Percentiles rank a stretch among this genome's conserved stretches.
These are phyloP conservation scores for Pediacus dermestoides DNA, from an alignment of 2,888 invertebrate species.

Conservation along the genomic window DNA sequence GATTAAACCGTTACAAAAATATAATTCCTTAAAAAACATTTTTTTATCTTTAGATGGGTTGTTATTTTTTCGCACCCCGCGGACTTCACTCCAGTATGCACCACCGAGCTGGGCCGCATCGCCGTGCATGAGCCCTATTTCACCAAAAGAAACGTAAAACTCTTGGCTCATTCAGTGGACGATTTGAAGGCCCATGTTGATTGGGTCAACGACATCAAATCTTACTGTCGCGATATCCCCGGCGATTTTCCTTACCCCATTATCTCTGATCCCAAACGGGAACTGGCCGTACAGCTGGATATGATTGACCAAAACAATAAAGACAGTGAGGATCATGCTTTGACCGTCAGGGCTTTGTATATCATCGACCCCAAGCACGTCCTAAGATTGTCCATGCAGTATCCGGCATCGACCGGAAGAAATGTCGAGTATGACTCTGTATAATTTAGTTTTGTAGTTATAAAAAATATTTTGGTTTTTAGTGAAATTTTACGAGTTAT, in stretches of 20 bases:
- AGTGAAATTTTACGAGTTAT: conserved; percentile 82
- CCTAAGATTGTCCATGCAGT: conserved; percentile 75
- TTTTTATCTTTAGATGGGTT: conserved; percentile 66
- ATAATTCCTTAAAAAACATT: too few species aligned
- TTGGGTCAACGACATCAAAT: conserved; percentile 71
- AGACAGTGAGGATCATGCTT: conserved; percentile 61
- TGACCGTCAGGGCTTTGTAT: conserved; percentile 74
- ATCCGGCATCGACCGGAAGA: conserved; percentile 81
- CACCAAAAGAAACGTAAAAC: conserved; percentile 66
- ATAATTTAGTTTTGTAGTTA: conserved; percentile 27
- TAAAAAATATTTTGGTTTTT: conserved; percentile 34
- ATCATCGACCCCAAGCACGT: conserved; percentile 77
- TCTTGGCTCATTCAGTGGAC: conserved; percentile 80
- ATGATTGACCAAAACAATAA: conserved; percentile 76
- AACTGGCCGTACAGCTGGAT: conserved; percentile 67
- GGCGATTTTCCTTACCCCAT: conserved; percentile 78
- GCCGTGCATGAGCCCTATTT: conserved; percentile 69
- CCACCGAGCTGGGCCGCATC: conserved; percentile 77
- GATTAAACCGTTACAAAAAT: too few species aligned
- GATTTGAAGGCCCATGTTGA: conserved; percentile 67
- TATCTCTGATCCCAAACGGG: conserved; percentile 71
- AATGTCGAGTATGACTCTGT: conserved; percentile 69
- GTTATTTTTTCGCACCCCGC: conserved; percentile 85
- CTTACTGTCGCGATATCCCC: conserved; percentile 65
- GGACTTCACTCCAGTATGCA: conserved; percentile 88